Conservation (phyloP, 2,888 invertebrate species). For the Nasonia oneida region DNA sequence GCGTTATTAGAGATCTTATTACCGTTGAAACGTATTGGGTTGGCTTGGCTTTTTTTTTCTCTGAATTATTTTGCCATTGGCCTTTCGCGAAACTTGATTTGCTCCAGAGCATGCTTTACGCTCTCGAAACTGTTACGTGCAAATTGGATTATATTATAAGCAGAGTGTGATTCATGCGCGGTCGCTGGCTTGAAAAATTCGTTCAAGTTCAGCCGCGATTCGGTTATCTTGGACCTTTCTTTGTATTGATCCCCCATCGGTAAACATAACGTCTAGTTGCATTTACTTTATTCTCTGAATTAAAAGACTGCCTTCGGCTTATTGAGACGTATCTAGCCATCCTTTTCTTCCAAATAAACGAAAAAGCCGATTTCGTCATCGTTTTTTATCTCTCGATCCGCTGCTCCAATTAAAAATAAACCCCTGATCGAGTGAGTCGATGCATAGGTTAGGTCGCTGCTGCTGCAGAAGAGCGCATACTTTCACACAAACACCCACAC, state of each 20-base stretch:
- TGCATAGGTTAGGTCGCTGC: slow-evolving; percentile 1
- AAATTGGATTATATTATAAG: background rate
- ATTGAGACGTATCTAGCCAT: background rate
- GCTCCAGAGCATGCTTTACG: background rate
- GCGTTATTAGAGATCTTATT: background rate
- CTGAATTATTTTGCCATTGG: background rate
- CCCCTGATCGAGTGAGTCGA: background rate
- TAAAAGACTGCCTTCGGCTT: background rate
- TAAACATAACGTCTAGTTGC: slow-evolving; percentile 55
- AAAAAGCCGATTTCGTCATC: slow-evolving; percentile 1
- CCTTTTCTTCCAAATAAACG: background rate
- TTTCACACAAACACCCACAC: background rate
- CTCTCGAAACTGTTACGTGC: background rate
- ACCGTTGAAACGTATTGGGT: background rate
- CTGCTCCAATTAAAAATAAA: slow-evolving; percentile 51
- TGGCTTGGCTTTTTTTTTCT: background rate
- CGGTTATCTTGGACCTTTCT: slow-evolving; percentile 20
- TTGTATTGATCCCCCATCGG: slow-evolving; percentile 27
- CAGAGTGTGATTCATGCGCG: background rate
- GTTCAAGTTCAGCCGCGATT: background rate
- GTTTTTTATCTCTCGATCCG: background rate
- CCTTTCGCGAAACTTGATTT: background rate
- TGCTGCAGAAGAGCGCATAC: background rate
- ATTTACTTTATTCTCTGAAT: background rate
- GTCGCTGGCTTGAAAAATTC: background rate